Evolutionary conservation across 2,888 invertebrate species (phyloP).

Genomic region (Folsomia manolachei): DNA sequence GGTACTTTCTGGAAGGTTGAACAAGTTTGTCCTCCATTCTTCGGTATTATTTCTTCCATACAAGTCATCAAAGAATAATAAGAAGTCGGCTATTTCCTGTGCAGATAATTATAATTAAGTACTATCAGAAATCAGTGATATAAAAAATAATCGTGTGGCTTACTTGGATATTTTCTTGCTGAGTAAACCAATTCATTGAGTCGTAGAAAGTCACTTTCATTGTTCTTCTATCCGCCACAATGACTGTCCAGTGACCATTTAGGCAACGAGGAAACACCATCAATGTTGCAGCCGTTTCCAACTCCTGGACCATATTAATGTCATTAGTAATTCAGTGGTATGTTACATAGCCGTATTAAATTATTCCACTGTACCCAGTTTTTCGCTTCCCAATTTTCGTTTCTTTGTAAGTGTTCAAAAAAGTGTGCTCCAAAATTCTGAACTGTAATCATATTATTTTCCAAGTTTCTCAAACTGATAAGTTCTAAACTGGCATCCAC

Average conservation of each 20-base stretch:
- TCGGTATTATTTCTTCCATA: too few species aligned
- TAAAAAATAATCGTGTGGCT: too few species aligned
- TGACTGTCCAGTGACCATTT: background rate
- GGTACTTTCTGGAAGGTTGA: too few species aligned
- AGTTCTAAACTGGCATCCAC: too few species aligned
- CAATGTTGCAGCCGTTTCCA: background rate
- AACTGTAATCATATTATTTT: too few species aligned
- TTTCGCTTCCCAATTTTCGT: background rate
- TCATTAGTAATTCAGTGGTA: background rate
- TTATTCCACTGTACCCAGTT: background rate
- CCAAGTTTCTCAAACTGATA: too few species aligned
- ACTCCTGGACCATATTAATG: background rate
- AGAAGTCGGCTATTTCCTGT: too few species aligned
- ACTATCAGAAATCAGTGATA: too few species aligned
- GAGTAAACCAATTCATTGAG: background rate
- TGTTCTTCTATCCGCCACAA: background rate
- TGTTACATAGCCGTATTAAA: background rate
- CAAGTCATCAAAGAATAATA: too few species aligned
- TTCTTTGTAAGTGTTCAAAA: background rate
- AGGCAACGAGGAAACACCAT: background rate
- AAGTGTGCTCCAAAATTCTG: background rate
- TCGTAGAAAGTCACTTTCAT: background rate
- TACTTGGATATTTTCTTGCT: too few species aligned
- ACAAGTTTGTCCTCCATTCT: too few species aligned
- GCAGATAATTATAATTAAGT: too few species aligned